phyloP scores from a whole-genome alignment of 2,113 vertebrate genomes.

The Paraplagusia blochii region DNA sequence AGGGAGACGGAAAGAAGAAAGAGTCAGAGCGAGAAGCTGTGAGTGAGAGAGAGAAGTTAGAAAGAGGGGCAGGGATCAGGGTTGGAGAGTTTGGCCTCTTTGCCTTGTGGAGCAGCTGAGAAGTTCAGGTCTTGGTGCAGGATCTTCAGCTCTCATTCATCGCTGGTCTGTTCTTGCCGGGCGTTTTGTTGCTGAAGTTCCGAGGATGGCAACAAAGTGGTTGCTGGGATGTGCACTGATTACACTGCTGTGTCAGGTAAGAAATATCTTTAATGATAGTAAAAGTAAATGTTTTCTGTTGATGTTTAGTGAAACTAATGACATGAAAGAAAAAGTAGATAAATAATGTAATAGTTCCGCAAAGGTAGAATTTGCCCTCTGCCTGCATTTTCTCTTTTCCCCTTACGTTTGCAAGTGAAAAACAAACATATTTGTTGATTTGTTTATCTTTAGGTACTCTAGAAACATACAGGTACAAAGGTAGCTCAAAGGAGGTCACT shows the following conservation, averaged over 20 bases:
- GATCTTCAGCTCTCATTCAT: conserved; percentile 14
- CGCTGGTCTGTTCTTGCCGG: conserved; percentile 23
- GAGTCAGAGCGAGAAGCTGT: conserved; percentile 4
- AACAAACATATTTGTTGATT: no score
- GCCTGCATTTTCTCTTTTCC: no score
- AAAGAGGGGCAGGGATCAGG: conserved; percentile 25
- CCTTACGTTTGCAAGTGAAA: no score
- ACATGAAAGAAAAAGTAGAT: no score
- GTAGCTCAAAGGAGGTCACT: no score
- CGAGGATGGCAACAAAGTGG: conserved; percentile 61
- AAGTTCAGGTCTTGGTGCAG: conserved; percentile 19
- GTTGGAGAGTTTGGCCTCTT: conserved; percentile 39
- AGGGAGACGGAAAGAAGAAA: conserved; percentile 9
- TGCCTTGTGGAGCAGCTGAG: conserved; percentile 16
- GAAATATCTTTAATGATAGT: conserved; percentile 9
- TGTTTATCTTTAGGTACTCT: no score
- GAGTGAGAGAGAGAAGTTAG: conserved; percentile 17
- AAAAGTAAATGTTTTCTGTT: no score
- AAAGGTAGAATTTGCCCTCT: no score
- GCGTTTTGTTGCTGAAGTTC: conserved; percentile 28
- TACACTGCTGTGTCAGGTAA: conserved; percentile 67
- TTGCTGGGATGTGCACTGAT: conserved; percentile 53
- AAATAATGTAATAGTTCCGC: no score
- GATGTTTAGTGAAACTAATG: no score
- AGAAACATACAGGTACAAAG: no score